Base-by-base conservation (phyloP, 2,113 vertebrate species). In the Uropsilus gracilis region DNA sequence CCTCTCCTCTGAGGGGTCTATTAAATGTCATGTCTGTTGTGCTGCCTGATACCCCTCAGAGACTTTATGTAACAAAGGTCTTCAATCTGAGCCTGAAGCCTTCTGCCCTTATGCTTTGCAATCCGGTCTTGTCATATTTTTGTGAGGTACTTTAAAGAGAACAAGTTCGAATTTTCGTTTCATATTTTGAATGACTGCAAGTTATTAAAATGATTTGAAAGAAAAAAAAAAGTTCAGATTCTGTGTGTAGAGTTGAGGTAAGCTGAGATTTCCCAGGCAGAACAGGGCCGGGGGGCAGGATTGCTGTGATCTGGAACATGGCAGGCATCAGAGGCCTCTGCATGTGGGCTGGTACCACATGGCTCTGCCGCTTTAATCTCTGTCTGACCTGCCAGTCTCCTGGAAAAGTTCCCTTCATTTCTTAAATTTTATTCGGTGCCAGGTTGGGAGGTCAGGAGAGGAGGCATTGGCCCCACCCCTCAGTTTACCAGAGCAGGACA, bases 1-100 rank as follows among this genome's bases (percentile, higher is more conserved):
- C 98, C 99, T 4, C 69, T 99, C 20, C 97, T 99, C 94, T 99
- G 93, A 98, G 53, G n/a, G n/a, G 57, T 17, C 66, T 28, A 53
- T 90, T 39, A 42, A 42, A 57, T 76, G 39, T n/a, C 32, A 1
- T 53, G 53, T 24, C 16, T 86, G 30, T 42, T 91, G 18, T 37
- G 71, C 57, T 42, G 17, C 42, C 76, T 61, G 34, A 17, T 50
- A 20, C 3, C 30, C 12, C 34, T 75, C 57, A 11, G 72, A 59
- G 68, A 50, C 48, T 39, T 42, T 34, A 50, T 5, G 1, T 71
- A 63, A 81, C 39, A 48, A 78, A 26, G 48, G 6, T 50, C 37
- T 28, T 37, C 32, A 5, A 0, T 76, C 30, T 9, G 71, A 91
- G 42, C 88, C 84, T 6, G 5, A 84, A 61, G 78, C 53, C 53